These are phyloP conservation scores for Cactoblastis cactorum DNA, from an alignment of 2,888 invertebrate species.

Conservation along the genomic window DNA sequence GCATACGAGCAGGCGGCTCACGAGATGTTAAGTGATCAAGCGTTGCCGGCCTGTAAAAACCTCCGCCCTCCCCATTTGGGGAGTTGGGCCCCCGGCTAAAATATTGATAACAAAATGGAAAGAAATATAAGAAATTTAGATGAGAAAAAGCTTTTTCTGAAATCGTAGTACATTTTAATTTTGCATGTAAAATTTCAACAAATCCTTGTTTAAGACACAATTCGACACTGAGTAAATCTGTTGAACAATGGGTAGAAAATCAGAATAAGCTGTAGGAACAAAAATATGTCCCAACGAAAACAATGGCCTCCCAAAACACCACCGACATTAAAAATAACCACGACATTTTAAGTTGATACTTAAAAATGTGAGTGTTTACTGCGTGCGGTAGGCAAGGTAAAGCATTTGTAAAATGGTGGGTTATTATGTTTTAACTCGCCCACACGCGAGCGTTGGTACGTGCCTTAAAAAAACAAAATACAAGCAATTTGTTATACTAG, in stretches of 20 bases:
- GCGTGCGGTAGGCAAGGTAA: constrained; percentile 65
- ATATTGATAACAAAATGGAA: no score
- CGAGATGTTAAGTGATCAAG: no score
- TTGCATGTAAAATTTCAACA: constrained; percentile 6
- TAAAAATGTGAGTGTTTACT: constrained; percentile 61
- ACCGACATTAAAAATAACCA: constrained; percentile 62
- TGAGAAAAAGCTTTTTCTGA: neutral
- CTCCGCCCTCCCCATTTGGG: no score
- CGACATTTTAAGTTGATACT: constrained; percentile 54
- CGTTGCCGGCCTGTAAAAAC: no score
- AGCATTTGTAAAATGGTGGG: constrained; percentile 57
- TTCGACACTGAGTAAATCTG: constrained; percentile 7
- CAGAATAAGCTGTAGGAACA: constrained; percentile 38
- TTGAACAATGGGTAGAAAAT: constrained; percentile 35
- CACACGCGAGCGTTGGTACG: constrained; percentile 57
- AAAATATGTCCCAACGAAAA: constrained; percentile 67
- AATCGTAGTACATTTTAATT: neutral
- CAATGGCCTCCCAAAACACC: constrained; percentile 54
- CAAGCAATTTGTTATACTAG: constrained; percentile 36
- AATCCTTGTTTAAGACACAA: constrained; percentile 23
- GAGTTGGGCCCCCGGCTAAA: no score
- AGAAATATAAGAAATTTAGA: neutral
- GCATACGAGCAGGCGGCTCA: no score
- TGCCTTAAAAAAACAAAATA: constrained; percentile 39
- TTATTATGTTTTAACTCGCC: constrained; percentile 64